Conservation (phyloP, 1,140 invertebrate genomes). For the Theocolax elegans region DNA sequence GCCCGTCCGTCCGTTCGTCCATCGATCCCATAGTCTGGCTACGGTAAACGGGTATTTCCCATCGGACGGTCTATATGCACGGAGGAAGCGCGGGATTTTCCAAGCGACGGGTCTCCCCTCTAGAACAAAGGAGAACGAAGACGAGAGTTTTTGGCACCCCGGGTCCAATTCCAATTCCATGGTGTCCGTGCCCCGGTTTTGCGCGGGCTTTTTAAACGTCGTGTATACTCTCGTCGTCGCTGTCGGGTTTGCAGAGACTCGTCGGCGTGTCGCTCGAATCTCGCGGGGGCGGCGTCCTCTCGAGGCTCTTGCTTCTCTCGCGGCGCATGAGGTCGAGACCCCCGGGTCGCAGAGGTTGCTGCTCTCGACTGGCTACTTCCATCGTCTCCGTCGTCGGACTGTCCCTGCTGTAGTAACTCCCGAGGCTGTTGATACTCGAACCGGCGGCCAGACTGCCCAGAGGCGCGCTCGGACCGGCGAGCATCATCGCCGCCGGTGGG, state of each 20-base stretch:
- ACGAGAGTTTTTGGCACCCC: too few species aligned
- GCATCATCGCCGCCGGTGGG: conserved; percentile 71
- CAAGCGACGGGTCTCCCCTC: too few species aligned
- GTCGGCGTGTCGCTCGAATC: conserved; percentile 53
- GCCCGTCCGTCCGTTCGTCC: too few species aligned
- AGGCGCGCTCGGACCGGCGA: conserved; percentile 74
- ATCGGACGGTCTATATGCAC: too few species aligned
- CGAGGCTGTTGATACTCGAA: conserved; percentile 71
- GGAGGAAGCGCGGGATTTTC: too few species aligned
- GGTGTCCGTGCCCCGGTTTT: too few species aligned
- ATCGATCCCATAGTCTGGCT: too few species aligned
- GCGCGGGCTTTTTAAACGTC: conserved; percentile 59
- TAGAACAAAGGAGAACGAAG: too few species aligned
- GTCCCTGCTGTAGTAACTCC: conserved; percentile 71
- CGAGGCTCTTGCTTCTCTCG: conserved; percentile 65
- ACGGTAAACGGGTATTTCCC: too few species aligned
- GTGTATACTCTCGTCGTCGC: conserved; percentile 71
- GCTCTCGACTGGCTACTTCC: conserved; percentile 50
- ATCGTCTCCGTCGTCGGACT: conserved; percentile 5
- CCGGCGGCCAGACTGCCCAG: conserved; percentile 62
- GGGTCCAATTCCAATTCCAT: too few species aligned
- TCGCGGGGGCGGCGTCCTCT: conserved; percentile 48
- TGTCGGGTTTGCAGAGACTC: conserved; percentile 64
- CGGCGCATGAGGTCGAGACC: not conserved
- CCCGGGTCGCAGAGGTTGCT: conserved; percentile 61